Percentiles rank a stretch among this genome's conserved stretches.
phyloP scores from a whole-genome alignment of 2,113 vertebrate species.

The Gymnorhina tibicen region DNA sequence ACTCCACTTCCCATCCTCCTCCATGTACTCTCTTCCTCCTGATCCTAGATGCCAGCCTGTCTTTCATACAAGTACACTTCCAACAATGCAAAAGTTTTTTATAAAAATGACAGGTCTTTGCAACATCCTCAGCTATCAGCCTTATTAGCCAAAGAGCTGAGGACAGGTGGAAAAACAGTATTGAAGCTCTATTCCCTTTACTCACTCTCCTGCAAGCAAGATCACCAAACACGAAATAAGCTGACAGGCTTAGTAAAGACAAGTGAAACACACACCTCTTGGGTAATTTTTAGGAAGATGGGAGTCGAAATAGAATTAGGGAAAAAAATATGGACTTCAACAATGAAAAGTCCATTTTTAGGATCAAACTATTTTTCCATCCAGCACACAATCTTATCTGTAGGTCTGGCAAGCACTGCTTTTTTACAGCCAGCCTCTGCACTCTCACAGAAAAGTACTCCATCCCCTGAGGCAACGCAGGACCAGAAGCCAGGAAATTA shows the following conservation, averaged over 20 bases:
- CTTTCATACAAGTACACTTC: neutral
- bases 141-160: neutral
- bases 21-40: neutral
- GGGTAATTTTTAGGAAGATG: neutral
- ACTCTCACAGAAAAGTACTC: neutral
- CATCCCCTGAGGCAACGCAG: neutral
- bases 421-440: neutral
- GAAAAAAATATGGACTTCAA: neutral
- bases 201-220: neutral
- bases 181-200: neutral
- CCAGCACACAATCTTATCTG: neutral
- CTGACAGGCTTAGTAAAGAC: neutral
- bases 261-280: neutral
- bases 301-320: neutral
- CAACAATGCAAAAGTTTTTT: neutral
- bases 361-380: neutral
- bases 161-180: neutral
- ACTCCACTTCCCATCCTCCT: neutral
- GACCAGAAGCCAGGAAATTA: neutral
- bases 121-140: neutral
- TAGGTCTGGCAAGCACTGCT: neutral
- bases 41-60: neutral
- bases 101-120: neutral
- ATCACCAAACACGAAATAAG: neutral
- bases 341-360: neutral